A percentile compares a stretch with the other conserved stretches of the same genome.
phyloP scores from a whole-genome alignment of 2,113 vertebrate species.

The Nycticryphes semicollaris region DNA sequence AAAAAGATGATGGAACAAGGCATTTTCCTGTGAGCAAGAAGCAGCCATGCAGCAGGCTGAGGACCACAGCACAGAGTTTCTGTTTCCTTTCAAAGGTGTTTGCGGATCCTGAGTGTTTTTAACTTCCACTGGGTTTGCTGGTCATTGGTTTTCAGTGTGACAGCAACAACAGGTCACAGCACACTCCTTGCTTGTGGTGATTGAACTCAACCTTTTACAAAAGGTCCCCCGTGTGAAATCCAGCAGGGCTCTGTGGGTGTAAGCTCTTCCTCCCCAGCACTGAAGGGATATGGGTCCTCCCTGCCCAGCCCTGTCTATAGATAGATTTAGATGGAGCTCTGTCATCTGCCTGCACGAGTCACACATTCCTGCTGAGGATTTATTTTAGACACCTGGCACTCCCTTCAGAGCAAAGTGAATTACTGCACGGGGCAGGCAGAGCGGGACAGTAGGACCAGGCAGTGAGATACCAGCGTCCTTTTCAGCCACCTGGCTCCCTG shows the following conservation, averaged over 20 bases:
- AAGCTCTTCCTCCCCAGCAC: background rate
- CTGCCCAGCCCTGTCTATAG: background rate
- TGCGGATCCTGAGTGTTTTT: background rate
- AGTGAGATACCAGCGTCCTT: fast-evolving
- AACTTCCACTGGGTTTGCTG: background rate
- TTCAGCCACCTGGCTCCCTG: fast-evolving
- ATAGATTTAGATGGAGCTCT: background rate
- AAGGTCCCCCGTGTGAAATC: background rate
- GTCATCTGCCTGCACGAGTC: background rate
- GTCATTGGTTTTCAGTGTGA: background rate
- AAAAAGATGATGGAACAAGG: background rate
- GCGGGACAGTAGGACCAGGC: background rate
- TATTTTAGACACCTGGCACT: background rate
- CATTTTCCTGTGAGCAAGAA: background rate
- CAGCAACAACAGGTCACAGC: background rate
- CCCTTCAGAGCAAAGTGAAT: background rate
- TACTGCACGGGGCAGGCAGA: background rate
- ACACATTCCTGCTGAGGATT: background rate
- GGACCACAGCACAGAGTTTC: background rate
- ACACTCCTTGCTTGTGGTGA: background rate
- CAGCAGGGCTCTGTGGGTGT: too few species aligned
- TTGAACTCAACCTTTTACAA: background rate
- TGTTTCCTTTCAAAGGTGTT: background rate
- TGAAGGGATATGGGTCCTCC: background rate
- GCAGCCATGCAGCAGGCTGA: background rate